phyloP scores from a whole-genome alignment of 2,888 invertebrate species.

The Lasioglossum oenotherae region DNA sequence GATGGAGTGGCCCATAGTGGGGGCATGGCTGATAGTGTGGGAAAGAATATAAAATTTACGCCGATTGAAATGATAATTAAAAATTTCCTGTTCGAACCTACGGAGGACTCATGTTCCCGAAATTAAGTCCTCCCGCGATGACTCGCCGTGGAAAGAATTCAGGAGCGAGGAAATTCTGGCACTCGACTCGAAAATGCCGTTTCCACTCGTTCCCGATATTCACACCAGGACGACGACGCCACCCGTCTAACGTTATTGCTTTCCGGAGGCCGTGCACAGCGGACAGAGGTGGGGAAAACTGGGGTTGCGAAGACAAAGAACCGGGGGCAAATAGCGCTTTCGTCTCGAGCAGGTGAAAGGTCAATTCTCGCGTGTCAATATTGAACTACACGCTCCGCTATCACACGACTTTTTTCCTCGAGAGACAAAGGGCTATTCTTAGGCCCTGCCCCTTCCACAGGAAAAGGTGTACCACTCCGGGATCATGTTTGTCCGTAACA shows the following conservation, averaged over 20 bases:
- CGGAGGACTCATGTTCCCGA: neutral
- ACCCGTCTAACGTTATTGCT: constrained; percentile 29
- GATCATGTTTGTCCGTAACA: neutral
- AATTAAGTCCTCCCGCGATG: constrained; percentile 17
- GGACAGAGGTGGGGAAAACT: neutral
- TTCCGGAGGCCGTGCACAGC: neutral
- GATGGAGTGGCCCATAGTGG: too few species aligned
- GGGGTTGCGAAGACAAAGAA: constrained; percentile 1
- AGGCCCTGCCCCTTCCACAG: neutral
- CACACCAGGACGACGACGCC: neutral
- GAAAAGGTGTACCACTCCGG: neutral
- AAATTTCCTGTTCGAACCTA: neutral
- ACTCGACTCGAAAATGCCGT: neutral
- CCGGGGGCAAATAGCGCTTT: constrained; percentile 11
- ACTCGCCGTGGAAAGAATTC: neutral
- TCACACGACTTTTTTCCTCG: constrained; percentile 3
- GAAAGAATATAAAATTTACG: too few species aligned
- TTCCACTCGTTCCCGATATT: constrained; percentile 20
- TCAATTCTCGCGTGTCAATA: neutral
- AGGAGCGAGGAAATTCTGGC: neutral
- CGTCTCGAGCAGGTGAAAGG: neutral
- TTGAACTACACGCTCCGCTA: neutral
- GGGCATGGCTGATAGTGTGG: too few species aligned
- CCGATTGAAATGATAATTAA: neutral
- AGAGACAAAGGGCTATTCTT: neutral